Base-by-base conservation (phyloP, 53 echinoderm and acorn worm genomes). In the Holothuria leucospilota region DNA sequence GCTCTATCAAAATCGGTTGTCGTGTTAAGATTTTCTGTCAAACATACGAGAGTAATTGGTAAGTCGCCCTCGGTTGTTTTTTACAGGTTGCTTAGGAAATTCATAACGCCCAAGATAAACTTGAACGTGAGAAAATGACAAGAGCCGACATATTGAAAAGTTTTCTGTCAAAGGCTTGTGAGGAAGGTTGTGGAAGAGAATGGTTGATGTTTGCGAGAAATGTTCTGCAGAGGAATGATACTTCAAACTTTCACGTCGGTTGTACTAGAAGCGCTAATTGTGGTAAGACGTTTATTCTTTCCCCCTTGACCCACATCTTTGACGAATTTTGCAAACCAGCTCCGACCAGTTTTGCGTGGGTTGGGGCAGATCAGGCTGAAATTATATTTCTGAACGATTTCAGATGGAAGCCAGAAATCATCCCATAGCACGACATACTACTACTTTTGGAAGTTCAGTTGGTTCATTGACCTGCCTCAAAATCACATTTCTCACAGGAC, bases 351-450 rank as follows among this genome's bases (percentile, higher is more conserved):
- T 86, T 86, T 59, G 86, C 86, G 29, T 86, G 86, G 86, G 86
- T 86, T 0, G 86, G 86, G 56, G 86, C 86, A 0, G 86, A 86
- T 13, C 59, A 73, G 30, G 74, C 73, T 1, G 86, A 86, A 73
- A 27, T 86, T 6, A 4, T 86, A 5, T 86, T 86, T 34, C 39
- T 86, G 1, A 86, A 86, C 34, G 86, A 86, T 38, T 73, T 86
- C 51, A 10, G 85, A 1, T 82, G 82, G 61, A 61, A 20, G 39
- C 39, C 25, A 27, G 39, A 86, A 73, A 86, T 77, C 29, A 59
- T 88, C 1, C 69, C 88, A 0, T 88, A 83, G 88, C 82, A 73
- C 21, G 88, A 88, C 39, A 20, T 88, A 23, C 62, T 88, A 13
- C 21, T 88, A 27, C 49, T 88, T 14, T 51, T 88, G 18, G 83